phyloP scores from a whole-genome alignment of 1,140 invertebrate genomes.

The Littorina saxatilis region DNA sequence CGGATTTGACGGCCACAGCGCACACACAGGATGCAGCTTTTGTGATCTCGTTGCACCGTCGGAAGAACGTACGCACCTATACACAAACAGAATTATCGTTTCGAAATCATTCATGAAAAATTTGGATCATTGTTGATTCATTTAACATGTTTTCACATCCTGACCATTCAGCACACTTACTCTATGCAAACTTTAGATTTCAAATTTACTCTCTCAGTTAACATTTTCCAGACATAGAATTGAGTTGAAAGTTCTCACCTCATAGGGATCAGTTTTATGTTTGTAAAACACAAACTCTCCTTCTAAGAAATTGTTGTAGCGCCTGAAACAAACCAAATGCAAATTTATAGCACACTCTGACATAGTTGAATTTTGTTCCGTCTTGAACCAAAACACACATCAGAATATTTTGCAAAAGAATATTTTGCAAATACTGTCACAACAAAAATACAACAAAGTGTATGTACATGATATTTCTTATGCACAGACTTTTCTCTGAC shows the following conservation, averaged over 20 bases:
- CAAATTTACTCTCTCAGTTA: too few species aligned
- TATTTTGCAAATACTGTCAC: background rate
- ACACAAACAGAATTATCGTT: background rate
- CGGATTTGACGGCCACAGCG: conserved; percentile 60
- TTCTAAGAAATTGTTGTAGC: conserved; percentile 64
- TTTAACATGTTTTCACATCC: too few species aligned
- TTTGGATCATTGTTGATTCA: too few species aligned
- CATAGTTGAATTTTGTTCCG: too few species aligned
- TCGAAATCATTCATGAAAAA: too few species aligned
- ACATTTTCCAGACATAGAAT: too few species aligned
- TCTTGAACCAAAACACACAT: too few species aligned
- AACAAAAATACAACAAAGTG: background rate
- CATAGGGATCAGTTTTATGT: conserved; percentile 52
- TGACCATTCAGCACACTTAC: too few species aligned
- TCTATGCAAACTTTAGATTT: too few species aligned
- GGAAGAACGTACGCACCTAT: conserved; percentile 48
- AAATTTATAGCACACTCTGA: too few species aligned
- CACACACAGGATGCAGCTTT: conserved; percentile 62
- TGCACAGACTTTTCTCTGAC: too few species aligned
- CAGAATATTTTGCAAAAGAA: too few species aligned
- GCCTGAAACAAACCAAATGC: conserved; percentile 47
- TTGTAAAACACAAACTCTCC: conserved; percentile 65
- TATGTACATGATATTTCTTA: background rate
- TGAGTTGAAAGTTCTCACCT: conserved; percentile 38
- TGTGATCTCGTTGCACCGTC: conserved; percentile 44